These are phyloP conservation scores for Anguilla anguilla DNA, from an alignment of 2,797 vertebrate species.

Conservation along the genomic window DNA sequence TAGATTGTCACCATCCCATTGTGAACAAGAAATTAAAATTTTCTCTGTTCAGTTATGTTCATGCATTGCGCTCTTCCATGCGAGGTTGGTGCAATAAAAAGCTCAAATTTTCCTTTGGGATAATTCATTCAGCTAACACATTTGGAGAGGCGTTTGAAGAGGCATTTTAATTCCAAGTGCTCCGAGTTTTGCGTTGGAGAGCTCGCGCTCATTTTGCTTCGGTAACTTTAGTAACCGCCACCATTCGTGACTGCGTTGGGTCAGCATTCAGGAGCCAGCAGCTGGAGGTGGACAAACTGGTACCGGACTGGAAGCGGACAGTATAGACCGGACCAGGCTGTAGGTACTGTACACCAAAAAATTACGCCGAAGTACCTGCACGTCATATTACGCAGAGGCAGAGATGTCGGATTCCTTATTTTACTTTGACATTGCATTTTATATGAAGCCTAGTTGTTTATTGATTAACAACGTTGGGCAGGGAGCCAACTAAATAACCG, in stretches of 20 bases:
- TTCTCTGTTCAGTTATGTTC: neutral
- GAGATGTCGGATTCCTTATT: neutral
- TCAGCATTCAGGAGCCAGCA: neutral
- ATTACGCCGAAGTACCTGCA: neutral
- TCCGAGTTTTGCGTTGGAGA: neutral
- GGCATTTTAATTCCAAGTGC: neutral
- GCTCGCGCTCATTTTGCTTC: neutral
- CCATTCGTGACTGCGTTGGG: neutral
- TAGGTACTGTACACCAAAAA: neutral
- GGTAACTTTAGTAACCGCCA: neutral
- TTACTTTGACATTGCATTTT: neutral
- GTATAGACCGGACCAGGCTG: neutral
- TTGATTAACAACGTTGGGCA: neutral
- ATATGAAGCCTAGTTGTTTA: neutral
- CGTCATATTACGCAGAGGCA: neutral
- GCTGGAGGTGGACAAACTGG: neutral
- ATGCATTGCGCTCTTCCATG: neutral
- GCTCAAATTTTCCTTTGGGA: neutral
- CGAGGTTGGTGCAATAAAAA: neutral
- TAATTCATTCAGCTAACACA: neutral
- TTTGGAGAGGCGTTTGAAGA: neutral
- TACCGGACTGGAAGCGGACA: neutral
- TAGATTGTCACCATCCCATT: neutral
- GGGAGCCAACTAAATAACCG: neutral
- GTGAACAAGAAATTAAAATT: neutral